Evolutionary conservation across 2,797 vertebrate species (phyloP), one percentile per base, ranked within the genome.

Genomic region (Spondyliosoma cantharus): DNA sequence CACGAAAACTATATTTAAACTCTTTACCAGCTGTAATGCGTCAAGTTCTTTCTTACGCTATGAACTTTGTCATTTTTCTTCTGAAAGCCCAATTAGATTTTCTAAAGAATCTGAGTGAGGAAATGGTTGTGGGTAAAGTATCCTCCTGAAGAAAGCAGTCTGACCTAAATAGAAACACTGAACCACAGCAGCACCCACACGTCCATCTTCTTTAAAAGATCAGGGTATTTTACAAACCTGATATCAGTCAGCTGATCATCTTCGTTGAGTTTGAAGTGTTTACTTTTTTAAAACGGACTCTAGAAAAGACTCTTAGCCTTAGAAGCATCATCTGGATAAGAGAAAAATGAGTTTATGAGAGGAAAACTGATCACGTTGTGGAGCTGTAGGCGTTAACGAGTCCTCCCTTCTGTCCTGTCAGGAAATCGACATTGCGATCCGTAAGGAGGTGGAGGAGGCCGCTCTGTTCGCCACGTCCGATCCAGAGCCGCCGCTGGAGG

Each of bases 361-460:
- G 52, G 3, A 8, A 27, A 16, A 43, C 24, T 14, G 22, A 15
- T 25, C 9, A 25, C 7, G 12, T 52, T 45, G 20, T 25, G 7
- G 4, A 6, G 48, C 50, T 24, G 8, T 29, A 1, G 15, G 12
- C 11, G 0, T 37, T 13, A 54, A 63, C 7, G 4, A 24, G 2
- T 32, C 7, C 0, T 37, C 32, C 9, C 49, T 53, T 37, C 45
- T 15, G 17, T 76, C 20, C 71, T 0, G 25, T n/a, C 90, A 97
- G 96, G 96, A 95, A 80, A 96, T 97, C 0, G 97, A 97, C 48
- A 78, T 91, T 0, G 93, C 91, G 5, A 96, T 97, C 80, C 92
- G 92, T 16, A 96, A 96, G 74, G 95, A 96, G 87, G 94, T 97
- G 0, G 97, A 97, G 50, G 97, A 96, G 2, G 97, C 96, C 0